phyloP scores from a whole-genome alignment of 2,113 vertebrate species.

The Falcunculus frontatus region DNA sequence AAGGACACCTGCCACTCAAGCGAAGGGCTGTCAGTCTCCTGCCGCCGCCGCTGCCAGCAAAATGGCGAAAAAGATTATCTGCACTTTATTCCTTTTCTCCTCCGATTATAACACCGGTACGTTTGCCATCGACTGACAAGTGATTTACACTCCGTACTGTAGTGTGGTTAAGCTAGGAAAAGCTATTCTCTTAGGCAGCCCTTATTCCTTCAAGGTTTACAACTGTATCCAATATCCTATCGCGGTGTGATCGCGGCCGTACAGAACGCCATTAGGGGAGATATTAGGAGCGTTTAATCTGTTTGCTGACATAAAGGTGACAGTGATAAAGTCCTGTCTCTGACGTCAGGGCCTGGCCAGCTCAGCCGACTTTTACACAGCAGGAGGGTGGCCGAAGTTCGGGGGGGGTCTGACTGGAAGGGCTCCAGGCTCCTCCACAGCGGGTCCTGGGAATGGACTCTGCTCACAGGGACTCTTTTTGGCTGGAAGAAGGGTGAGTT shows the following conservation, averaged over 20 bases:
- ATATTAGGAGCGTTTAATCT: conserved; percentile 78
- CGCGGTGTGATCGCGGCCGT: conserved; percentile 82
- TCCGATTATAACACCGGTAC: conserved; percentile 88
- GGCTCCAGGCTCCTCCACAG: not conserved
- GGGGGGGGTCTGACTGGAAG: not conserved
- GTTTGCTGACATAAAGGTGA: conserved; percentile 87
- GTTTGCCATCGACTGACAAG: conserved; percentile 93
- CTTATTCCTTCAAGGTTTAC: conserved; percentile 86
- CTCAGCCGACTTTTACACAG: not conserved
- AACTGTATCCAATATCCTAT: conserved; percentile 89
- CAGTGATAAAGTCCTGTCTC: conserved; percentile 80
- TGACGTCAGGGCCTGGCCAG: conserved; percentile 60
- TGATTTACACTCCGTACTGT: conserved; percentile 93
- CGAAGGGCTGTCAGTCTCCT: conserved; percentile 97
- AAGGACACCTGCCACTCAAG: conserved; percentile 99
- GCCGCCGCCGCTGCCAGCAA: conserved; percentile 83
- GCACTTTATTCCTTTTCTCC: conserved; percentile 84
- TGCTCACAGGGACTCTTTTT: accelerated
- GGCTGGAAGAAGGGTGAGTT: accelerated
- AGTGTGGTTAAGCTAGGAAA: conserved; percentile 83
- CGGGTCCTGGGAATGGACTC: accelerated
- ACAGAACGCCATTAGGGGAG: conserved; percentile 80
- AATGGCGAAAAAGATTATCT: conserved; percentile 98
- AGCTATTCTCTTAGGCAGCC: conserved; percentile 85
- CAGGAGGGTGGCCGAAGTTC: not conserved